Conservation (phyloP, 1,140 invertebrate species). For the Doryteuthis pealeii region DNA sequence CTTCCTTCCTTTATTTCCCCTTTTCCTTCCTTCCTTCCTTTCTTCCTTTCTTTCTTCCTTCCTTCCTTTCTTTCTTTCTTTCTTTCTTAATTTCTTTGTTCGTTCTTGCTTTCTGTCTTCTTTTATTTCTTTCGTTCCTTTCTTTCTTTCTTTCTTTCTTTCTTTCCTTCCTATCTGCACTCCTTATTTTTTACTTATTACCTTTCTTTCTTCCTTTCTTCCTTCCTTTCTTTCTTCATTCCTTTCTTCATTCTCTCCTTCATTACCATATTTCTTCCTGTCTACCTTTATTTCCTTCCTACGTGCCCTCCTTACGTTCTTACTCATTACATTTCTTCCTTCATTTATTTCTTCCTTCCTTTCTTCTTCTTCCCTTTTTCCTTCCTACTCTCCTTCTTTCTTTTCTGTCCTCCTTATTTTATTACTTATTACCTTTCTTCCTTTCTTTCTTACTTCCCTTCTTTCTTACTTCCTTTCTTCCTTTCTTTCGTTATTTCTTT, state of each 20-base stretch:
- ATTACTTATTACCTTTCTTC: too few species aligned
- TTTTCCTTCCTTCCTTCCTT: neutral
- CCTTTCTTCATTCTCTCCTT: neutral
- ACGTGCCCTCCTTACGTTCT: neutral
- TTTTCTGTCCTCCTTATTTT: too few species aligned
- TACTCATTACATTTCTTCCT: neutral
- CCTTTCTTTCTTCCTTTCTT: neutral
- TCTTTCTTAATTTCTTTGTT: neutral
- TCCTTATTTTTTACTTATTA: neutral
- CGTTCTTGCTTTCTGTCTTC: neutral
- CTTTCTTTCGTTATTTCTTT: constrained; percentile 14
- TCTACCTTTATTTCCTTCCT: neutral
- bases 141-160: neutral
- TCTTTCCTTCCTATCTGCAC: neutral
- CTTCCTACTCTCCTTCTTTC: neutral
- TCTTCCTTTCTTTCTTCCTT: constrained; percentile 2
- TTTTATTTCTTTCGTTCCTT: constrained; percentile 9
- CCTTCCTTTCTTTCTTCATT: neutral
- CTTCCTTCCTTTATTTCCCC: neutral
- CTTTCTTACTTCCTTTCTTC: neutral
- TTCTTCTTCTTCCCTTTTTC: neutral
- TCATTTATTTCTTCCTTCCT: neutral
- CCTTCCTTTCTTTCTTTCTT: neutral
- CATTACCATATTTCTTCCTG: neutral
- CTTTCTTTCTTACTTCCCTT: too few species aligned